A percentile compares a stretch with the other conserved stretches of the same genome.
These are phyloP conservation scores for Callithrix jacchus DNA, from an alignment of 2,113 vertebrate genomes.

Conservation along the genomic window DNA sequence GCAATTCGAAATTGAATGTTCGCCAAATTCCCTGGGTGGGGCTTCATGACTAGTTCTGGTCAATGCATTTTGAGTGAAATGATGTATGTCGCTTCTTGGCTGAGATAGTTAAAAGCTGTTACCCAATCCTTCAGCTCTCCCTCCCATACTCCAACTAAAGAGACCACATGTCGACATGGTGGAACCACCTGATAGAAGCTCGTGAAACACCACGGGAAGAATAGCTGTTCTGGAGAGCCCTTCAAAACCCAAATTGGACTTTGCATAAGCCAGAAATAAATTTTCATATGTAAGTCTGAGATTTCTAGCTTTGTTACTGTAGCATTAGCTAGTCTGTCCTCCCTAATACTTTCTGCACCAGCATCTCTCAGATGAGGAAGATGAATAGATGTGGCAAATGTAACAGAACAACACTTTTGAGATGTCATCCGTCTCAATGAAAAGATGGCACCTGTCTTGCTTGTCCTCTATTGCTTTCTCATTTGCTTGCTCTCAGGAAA, in stretches of 20 bases:
- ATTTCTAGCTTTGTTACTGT: neutral
- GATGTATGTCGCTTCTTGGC: neutral
- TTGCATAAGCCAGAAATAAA: neutral
- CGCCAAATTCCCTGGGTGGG: neutral
- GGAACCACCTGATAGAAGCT: neutral
- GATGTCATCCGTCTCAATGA: neutral
- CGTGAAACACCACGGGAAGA: neutral
- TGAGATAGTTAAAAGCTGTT: neutral
- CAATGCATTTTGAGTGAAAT: neutral
- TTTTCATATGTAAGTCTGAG: neutral
- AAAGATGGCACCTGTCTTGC: neutral
- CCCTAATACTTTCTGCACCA: neutral
- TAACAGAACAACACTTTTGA: neutral
- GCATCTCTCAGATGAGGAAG: neutral
- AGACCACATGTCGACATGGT: neutral
- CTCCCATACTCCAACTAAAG: neutral
- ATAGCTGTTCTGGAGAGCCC: neutral
- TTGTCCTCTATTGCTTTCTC: neutral
- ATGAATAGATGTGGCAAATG: neutral
- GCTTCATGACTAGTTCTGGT: neutral
- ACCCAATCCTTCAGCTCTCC: neutral
- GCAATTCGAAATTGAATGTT: constrained; percentile 43
- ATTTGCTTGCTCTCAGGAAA: neutral
- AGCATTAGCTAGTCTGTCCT: neutral
- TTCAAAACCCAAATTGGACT: neutral